A percentile compares a stretch with the other conserved stretches of the same genome.
Conservation (phyloP, 1,140 invertebrate genomes). For the Cydia strobilella region DNA sequence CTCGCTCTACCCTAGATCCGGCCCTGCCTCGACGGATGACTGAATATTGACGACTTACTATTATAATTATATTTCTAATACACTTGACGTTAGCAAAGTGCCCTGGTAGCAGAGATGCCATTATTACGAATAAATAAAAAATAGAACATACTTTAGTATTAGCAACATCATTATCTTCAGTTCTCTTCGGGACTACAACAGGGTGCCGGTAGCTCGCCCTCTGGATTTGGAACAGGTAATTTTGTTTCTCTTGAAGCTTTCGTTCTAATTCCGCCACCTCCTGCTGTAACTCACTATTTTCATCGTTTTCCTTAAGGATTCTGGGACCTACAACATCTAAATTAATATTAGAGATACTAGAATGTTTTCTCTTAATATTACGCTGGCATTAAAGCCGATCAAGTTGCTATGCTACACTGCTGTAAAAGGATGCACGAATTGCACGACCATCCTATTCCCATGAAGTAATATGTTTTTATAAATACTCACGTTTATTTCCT, state of each 20-base stretch:
- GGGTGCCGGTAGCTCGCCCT: conserved; percentile 53
- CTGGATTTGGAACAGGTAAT: conserved; percentile 67
- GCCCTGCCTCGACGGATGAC: no score
- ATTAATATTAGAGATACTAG: conserved; percentile 20
- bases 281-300: conserved; percentile 49
- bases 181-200: conserved; percentile 46
- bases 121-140: no score
- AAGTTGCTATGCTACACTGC: neutral
- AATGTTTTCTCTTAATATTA: neutral
- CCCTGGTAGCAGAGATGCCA: no score
- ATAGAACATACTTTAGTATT: conserved; percentile 50
- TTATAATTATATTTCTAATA: no score
- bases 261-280: conserved; percentile 56
- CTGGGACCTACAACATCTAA: conserved; percentile 36
- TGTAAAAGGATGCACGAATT: no score
- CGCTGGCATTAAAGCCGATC: neutral
- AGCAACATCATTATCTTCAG: conserved; percentile 53
- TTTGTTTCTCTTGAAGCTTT: conserved; percentile 56
- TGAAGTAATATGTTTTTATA: neutral
- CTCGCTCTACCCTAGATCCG: no score
- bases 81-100: no score
- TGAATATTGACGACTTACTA: no score
- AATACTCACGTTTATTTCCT: conserved; percentile 34
- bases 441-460: neutral
- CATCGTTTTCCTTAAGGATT: conserved; percentile 52